Conservation (phyloP, 2,888 invertebrate genomes). For the Acrocera orbiculus region DNA sequence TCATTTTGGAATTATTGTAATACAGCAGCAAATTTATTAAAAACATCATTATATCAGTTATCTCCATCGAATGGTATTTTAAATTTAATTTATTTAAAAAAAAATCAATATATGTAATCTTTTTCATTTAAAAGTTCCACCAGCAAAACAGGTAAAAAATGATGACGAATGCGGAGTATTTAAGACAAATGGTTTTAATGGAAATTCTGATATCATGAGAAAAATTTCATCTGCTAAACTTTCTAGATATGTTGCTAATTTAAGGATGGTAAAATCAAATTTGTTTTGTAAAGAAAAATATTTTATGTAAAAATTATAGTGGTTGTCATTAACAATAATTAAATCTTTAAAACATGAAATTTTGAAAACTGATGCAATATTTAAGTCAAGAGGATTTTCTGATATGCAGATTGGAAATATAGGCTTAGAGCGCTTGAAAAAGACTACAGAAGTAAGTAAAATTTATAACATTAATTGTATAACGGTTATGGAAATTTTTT, state of each 20-base stretch:
- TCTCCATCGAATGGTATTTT: slow-evolving; percentile 22
- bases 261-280: slow-evolving; percentile 41
- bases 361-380: slow-evolving; percentile 46
- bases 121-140: neutral
- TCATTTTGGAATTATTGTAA: slow-evolving; percentile 32
- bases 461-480: slow-evolving; percentile 22
- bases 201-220: slow-evolving; percentile 29
- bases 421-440: slow-evolving; percentile 54
- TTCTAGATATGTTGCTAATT: slow-evolving; percentile 61
- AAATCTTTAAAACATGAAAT: slow-evolving; percentile 58
- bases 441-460: slow-evolving; percentile 42
- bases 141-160: slow-evolving; percentile 10
- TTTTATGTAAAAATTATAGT: slow-evolving; percentile 33
- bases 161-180: slow-evolving; percentile 23
- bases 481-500: slow-evolving; percentile 21
- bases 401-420: slow-evolving; percentile 51
- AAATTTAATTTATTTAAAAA: too few relatives aligned
- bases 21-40: slow-evolving; percentile 25
- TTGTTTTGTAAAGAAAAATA: slow-evolving; percentile 1
- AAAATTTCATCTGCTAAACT: slow-evolving; percentile 39
- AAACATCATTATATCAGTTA: slow-evolving; percentile 27
- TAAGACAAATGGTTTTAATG: slow-evolving; percentile 19
- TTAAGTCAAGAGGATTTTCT: slow-evolving; percentile 48
- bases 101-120: too few relatives aligned
- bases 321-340: slow-evolving; percentile 72